Conservation (phyloP, 1,140 invertebrate genomes). For the Oncopeltus fasciatus region DNA sequence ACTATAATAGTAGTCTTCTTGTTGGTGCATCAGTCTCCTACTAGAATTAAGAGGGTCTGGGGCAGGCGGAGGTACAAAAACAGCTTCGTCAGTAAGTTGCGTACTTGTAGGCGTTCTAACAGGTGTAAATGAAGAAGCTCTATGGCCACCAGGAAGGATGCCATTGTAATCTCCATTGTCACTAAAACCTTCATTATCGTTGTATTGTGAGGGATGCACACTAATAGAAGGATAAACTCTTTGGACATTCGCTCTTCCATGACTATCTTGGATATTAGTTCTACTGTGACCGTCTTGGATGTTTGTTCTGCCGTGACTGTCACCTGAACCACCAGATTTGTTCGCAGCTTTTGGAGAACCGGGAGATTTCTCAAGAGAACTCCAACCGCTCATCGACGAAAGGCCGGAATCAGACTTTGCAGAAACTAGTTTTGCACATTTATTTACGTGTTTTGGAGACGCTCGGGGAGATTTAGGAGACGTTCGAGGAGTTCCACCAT, state of each 20-base stretch:
- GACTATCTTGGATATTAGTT: too few relatives aligned
- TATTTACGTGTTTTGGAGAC: slow-evolving; percentile 56
- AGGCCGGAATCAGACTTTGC: slow-evolving; percentile 69
- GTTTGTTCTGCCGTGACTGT: not conserved
- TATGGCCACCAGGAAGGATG: slow-evolving; percentile 32
- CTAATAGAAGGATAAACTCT: slow-evolving; percentile 5
- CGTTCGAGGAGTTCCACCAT: slow-evolving; percentile 38
- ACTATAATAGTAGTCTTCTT: not conserved
- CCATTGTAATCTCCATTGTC: slow-evolving; percentile 23
- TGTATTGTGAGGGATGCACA: not conserved
- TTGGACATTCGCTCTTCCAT: not conserved
- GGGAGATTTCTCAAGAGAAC: slow-evolving; percentile 67
- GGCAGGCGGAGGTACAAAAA: slow-evolving; percentile 35
- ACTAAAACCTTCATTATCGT: slow-evolving; percentile 10
- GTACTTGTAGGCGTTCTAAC: slow-evolving; percentile 31
- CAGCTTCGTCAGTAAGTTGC: slow-evolving; percentile 20
- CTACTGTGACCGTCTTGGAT: not conserved
- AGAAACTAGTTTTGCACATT: slow-evolving; percentile 45
- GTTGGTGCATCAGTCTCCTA: slow-evolving; percentile 2
- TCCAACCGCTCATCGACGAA: slow-evolving; percentile 68
- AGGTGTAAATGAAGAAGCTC: slow-evolving; percentile 33
- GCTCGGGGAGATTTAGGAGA: slow-evolving; percentile 56
- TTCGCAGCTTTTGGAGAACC: slow-evolving; percentile 42
- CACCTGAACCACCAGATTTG: not conserved
- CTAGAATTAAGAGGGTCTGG: slow-evolving; percentile 25